A percentile compares a stretch with the other conserved stretches of the same genome.
phyloP scores from a whole-genome alignment of 1,140 invertebrate species.

The Holcopasites calliopsidis region DNA sequence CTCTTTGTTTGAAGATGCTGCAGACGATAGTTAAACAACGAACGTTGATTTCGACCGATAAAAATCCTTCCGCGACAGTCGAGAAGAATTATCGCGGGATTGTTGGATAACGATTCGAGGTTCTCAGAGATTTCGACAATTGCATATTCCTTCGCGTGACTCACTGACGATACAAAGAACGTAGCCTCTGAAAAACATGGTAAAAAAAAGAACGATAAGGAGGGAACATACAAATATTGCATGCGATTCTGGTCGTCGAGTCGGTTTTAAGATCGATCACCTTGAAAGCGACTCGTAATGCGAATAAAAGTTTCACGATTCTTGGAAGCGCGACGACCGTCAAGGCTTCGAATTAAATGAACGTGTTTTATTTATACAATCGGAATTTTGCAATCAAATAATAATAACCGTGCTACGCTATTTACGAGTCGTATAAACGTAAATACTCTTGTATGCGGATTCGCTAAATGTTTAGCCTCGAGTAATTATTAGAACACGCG shows the following conservation, averaged over 20 bases:
- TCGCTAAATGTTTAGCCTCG: neutral
- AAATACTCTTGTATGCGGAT: no score
- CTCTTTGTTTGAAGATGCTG: neutral
- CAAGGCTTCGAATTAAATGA: neutral
- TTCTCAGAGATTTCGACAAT: neutral
- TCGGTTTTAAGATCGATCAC: neutral
- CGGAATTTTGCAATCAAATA: no score
- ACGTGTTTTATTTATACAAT: no score
- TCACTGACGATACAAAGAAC: constrained; percentile 13
- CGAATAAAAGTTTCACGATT: neutral
- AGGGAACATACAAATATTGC: neutral
- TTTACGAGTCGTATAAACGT: neutral
- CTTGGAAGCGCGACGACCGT: neutral
- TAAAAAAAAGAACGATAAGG: neutral
- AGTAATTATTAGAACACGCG: constrained; percentile 18
- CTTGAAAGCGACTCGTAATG: neutral
- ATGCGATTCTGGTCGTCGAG: neutral
- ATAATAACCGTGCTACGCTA: no score
- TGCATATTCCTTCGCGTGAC: constrained; percentile 11
- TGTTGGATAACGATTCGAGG: neutral
- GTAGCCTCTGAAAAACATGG: neutral
- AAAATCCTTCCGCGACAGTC: neutral
- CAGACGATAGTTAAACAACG: neutral
- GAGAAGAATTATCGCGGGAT: no score
- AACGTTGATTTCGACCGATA: constrained; percentile 1